Evolutionary conservation across 1,140 invertebrate species (phyloP), one percentile per base, ranked within the genome.

Genomic region (Drosophila ohnishii): DNA sequence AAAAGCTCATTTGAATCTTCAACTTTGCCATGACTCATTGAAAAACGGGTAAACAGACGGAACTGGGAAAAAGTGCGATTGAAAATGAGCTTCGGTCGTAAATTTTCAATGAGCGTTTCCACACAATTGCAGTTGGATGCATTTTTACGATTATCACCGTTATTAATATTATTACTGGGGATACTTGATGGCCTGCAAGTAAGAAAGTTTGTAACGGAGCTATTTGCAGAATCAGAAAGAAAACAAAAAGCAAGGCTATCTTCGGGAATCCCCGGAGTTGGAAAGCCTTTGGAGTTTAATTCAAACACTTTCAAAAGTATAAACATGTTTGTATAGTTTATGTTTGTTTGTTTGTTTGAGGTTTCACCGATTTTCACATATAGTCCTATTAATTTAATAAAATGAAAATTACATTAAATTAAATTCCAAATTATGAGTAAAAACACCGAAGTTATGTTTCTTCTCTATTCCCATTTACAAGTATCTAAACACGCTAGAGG

Each of bases 81-180:
- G 37, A 67, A 66, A 73, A 40, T 34, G 35, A 73, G 69, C 42
- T 48, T 70, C 14, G 39, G 56, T 48, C 77, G 75, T 80, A 77
- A 77, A 84, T 84, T 66, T 53, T 34, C 77, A 66, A 85, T 85
- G 42, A 30, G 64, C 53, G 37, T 67, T 83, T 83, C 75, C 81
- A 65, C 40, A 37, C 81, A 76, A 85, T 84, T 85, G 44, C 45
- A 39, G 60, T 50, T 58, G 28, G 35, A 74, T 74, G 67, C 72
- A 40, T 65, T 74, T 64, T 65, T 67, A 53, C 71, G 40, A 80
- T 79, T 53, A 67, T 61, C 58, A 65, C 60, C 14, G 60, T 67
- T 66, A 71, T 59, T 64, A 75, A 65, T 62, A 61, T 65, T 50
- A 66, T 80, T 56, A 75, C 48, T 39, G 35, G 14, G 34, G 28